A percentile compares a stretch with the other conserved stretches of the same genome.
phyloP scores from a whole-genome alignment of 2,113 vertebrate genomes.

The Argyrosomus japonicus region DNA sequence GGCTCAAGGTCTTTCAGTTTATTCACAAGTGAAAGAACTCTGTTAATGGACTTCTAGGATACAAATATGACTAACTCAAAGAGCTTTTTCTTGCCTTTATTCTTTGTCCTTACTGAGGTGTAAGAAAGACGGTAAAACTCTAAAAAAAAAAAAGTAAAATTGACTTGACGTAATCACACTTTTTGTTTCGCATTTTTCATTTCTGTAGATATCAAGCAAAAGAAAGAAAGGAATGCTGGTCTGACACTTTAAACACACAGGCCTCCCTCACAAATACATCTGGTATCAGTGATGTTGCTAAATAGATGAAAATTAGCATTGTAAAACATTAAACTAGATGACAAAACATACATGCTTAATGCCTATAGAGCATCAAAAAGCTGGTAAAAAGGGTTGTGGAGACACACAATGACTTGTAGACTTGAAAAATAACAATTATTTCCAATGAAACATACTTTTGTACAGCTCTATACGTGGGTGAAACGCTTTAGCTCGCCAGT shows the following conservation, averaged over 20 bases:
- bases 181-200: background rate
- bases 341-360: too few species aligned
- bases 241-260: background rate
- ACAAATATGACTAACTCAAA: background rate
- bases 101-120: background rate
- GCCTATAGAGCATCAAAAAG: too few species aligned
- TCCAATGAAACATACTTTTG: background rate
- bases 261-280: slow-evolving; percentile 39
- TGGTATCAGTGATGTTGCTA: slow-evolving; percentile 56
- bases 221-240: background rate
- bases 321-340: too few species aligned
- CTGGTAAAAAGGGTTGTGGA: too few species aligned
- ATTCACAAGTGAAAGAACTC: background rate
- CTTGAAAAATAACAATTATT: too few species aligned
- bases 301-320: too few species aligned
- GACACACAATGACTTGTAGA: too few species aligned
- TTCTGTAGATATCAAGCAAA: background rate
- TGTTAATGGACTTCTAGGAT: background rate
- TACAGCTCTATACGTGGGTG: background rate
- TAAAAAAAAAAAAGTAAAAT: background rate
- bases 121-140: background rate
- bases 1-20: background rate
- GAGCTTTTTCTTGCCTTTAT: background rate
- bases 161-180: background rate
- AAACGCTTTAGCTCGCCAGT: too few species aligned